Evolutionary conservation across 2,797 vertebrate species (phyloP).

Genomic region (Pipistrellus pipistrellus): DNA sequence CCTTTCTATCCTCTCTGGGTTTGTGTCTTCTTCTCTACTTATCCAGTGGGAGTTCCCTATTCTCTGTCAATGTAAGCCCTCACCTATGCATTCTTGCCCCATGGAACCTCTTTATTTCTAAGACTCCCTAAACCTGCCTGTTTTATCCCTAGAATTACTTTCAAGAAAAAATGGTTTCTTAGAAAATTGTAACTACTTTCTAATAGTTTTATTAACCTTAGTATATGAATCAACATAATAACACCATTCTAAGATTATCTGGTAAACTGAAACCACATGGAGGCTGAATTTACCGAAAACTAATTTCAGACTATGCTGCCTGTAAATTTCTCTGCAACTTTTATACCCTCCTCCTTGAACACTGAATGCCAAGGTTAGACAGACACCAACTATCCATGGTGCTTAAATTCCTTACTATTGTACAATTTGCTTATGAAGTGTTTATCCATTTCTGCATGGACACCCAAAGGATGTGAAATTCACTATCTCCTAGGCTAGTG

Average conservation of each 20-base stretch:
- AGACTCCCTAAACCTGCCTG: too few relatives aligned
- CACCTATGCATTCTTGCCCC: too few relatives aligned
- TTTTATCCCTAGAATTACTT: too few relatives aligned
- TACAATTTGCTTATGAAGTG: background rate
- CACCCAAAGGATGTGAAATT: background rate
- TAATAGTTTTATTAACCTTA: background rate
- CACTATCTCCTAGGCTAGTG: background rate
- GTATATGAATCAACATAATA: constrained; percentile 4
- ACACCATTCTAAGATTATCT: background rate
- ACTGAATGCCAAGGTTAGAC: background rate
- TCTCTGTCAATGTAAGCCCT: too few relatives aligned
- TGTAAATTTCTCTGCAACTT: background rate
- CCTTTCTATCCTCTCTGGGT: too few relatives aligned
- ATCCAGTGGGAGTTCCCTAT: too few relatives aligned
- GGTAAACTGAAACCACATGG: background rate
- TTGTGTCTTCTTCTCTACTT: too few relatives aligned
- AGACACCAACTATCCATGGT: background rate
- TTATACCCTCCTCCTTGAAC: background rate
- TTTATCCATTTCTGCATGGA: background rate
- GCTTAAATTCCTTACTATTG: background rate
- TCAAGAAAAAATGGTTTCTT: background rate
- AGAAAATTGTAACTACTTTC: background rate
- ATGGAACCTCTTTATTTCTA: too few relatives aligned
- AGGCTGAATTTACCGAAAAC: background rate
- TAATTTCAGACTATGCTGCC: background rate